Conservation (phyloP, 2,888 invertebrate genomes). For the Acronicta aceris region DNA sequence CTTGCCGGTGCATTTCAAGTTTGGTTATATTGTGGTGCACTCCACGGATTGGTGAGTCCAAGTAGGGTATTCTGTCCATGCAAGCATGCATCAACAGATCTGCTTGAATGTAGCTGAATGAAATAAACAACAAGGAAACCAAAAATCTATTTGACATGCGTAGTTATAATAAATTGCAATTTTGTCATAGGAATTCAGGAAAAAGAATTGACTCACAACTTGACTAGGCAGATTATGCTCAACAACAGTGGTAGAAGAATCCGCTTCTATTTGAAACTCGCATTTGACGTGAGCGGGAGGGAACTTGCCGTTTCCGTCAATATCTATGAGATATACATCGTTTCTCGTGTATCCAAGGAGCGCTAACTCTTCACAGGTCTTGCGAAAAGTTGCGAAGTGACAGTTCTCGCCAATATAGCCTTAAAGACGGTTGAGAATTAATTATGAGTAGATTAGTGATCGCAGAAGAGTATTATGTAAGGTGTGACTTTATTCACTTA, state of each 20-base stretch:
- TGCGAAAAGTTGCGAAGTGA: constrained; percentile 97
- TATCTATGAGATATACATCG: constrained; percentile 97
- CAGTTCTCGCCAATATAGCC: constrained; percentile 98
- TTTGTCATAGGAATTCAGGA: background rate
- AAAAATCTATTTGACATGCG: background rate
- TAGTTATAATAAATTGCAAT: background rate
- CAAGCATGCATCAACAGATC: constrained; percentile 15
- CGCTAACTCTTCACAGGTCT: constrained; percentile 97
- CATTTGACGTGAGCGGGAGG: constrained; percentile 97
- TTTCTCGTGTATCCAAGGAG: constrained; percentile 96
- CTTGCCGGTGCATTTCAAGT: constrained; percentile 8
- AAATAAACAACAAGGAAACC: background rate
- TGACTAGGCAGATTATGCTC: constrained; percentile 97
- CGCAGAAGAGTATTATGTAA: too few species aligned
- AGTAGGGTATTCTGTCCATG: constrained; percentile 4
- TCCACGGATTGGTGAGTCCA: background rate
- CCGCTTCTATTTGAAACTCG: constrained; percentile 96
- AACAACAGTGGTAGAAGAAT: constrained; percentile 96
- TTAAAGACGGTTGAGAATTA: constrained; percentile 54
- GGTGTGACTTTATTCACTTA: too few species aligned
- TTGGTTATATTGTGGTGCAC: background rate
- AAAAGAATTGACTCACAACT: constrained; percentile 86
- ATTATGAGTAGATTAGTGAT: too few species aligned
- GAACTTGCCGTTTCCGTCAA: constrained; percentile 97
- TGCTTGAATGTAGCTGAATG: background rate